These are phyloP conservation scores for Campylorhamphus procurvoides DNA, from an alignment of 2,113 vertebrate genomes.

Conservation along the genomic window DNA sequence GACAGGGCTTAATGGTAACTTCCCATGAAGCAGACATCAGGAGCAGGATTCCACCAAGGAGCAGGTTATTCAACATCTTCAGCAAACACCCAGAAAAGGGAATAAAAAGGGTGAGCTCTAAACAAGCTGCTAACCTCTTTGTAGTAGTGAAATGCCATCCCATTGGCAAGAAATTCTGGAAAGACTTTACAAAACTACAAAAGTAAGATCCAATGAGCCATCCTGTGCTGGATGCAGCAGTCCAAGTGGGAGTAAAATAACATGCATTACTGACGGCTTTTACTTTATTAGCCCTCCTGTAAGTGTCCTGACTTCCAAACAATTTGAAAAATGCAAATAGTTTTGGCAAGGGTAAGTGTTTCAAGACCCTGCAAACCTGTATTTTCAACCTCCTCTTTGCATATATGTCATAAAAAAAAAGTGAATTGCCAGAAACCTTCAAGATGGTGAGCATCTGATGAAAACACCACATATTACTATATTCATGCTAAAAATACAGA, in stretches of 20 bases:
- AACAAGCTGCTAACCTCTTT: not conserved
- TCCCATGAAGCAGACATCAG: not conserved
- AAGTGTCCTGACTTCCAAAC: not conserved
- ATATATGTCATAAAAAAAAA: not conserved
- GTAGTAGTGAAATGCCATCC: not conserved
- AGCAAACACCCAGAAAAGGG: not conserved
- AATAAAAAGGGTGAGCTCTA: not conserved
- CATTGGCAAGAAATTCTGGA: not conserved
- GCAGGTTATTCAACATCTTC: not conserved
- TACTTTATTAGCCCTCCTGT: not conserved
- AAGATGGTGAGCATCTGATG: not conserved
- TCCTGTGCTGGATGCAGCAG: not conserved
- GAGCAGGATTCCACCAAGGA: not conserved
- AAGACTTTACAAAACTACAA: not conserved
- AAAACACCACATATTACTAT: not conserved
- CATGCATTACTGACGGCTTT: rapidly evolving
- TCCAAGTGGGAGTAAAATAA: not conserved
- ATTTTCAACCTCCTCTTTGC: not conserved
- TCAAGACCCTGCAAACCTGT: not conserved
- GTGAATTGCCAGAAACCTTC: not conserved
- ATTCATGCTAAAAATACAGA: not conserved
- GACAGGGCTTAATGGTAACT: not conserved
- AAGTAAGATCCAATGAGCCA: not conserved
- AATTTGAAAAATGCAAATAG: not conserved
- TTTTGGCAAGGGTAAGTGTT: not conserved